These are phyloP conservation scores for Pygmarrhopalites habei DNA, from an alignment of 1,140 invertebrate genomes.

Conservation along the genomic window DNA sequence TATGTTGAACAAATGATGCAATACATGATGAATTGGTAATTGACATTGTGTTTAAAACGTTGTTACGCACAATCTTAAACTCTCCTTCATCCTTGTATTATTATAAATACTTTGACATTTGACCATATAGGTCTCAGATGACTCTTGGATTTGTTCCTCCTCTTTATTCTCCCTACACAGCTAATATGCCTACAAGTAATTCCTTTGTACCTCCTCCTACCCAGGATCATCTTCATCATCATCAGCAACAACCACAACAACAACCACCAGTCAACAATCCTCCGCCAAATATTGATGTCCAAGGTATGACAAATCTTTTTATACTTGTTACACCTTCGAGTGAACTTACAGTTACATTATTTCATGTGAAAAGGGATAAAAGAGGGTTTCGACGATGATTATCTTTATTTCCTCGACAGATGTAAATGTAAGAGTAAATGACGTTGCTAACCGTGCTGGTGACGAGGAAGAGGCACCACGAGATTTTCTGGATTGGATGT, in stretches of 20 bases:
- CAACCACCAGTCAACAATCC: neutral
- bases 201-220: too few species aligned
- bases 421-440: conserved; percentile 11
- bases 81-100: neutral
- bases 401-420: neutral
- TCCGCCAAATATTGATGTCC: neutral
- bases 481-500: conserved; percentile 38
- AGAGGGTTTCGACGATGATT: neutral
- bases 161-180: neutral
- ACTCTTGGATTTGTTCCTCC: neutral
- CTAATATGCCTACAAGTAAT: neutral
- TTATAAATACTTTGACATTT: neutral
- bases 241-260: too few species aligned
- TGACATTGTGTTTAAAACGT: neutral
- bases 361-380: neutral
- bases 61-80: neutral
- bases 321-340: neutral
- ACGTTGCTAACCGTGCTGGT: conserved; percentile 1
- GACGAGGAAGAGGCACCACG: conserved; percentile 35
- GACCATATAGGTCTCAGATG: neutral
- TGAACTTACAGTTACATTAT: neutral
- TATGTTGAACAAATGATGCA: conserved; percentile 37
- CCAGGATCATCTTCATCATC: too few species aligned
- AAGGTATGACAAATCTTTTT: neutral
- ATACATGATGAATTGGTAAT: conserved; percentile 34